A percentile compares a stretch with the other conserved stretches of the same genome.
Evolutionary conservation across 2,888 invertebrate species (phyloP).

Genomic region (Thymelicus sylvestris): DNA sequence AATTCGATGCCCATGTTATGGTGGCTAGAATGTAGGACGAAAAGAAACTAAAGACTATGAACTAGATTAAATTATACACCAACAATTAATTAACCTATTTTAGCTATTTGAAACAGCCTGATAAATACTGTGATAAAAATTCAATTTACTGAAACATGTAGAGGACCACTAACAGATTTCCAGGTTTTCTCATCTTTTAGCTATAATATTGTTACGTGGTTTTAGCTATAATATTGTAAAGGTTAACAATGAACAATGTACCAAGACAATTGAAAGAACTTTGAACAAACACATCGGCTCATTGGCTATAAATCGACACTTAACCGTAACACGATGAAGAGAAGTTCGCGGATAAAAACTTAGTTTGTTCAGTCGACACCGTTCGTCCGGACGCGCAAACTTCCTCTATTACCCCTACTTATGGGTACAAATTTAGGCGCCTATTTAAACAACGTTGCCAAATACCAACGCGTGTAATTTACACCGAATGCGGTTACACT

Average conservation of each 20-base stretch:
- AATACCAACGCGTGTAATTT: constrained; percentile 72
- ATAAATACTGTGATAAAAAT: too few relatives aligned
- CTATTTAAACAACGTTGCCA: constrained; percentile 71
- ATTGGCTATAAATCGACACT: constrained; percentile 66
- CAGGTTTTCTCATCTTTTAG: too few relatives aligned
- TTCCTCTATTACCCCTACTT: constrained; percentile 73
- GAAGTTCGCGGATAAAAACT: constrained; percentile 73
- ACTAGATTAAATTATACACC: too few relatives aligned
- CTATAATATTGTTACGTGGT: too few relatives aligned
- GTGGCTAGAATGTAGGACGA: background rate
- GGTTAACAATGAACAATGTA: background rate
- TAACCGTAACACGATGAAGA: constrained; percentile 55
- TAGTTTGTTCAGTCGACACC: constrained; percentile 59
- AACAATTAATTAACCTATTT: too few relatives aligned
- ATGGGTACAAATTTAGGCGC: constrained; percentile 69
- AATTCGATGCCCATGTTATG: background rate
- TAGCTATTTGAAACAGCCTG: too few relatives aligned
- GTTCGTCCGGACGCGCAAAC: constrained; percentile 67
- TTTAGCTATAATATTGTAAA: background rate
- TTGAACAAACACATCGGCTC: constrained; percentile 38
- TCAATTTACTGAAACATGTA: too few relatives aligned
- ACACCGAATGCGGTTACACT: constrained; percentile 64
- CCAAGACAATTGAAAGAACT: background rate
- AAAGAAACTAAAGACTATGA: too few relatives aligned
- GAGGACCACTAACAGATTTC: too few relatives aligned